Evolutionary conservation across 2,888 invertebrate species (phyloP), one percentile per base, ranked within the genome.

Genomic region (Ecdyonurus torrentis): DNA sequence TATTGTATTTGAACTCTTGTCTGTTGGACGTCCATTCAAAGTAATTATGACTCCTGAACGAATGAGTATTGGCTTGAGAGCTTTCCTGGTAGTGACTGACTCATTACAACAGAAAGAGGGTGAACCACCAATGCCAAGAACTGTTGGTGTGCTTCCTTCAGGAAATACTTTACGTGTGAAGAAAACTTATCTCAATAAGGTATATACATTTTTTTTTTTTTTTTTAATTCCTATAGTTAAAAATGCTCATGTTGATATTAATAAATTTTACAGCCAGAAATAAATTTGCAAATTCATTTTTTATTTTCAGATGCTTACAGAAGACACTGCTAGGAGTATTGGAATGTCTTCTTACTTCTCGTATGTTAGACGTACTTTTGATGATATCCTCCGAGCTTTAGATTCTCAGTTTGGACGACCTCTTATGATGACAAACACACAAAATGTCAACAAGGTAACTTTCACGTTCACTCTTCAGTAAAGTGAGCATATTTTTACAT

Each of bases 51-150:
- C 93, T 0, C 94, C 94, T 0, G 97, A 97, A 76, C 79, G 99
- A 66, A 99, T 99, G 98, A 97, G 94, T 69, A 98, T 99, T 63
- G 99, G 99, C 0, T 78, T 99, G 60, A 81, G 99, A 70, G 98
- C 99, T 1, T 96, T 99, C 73, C 80, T 99, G 15, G 98, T 99
- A 0, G 97, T 99, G 1, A 97, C 99, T 0, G 99, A 99, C 73
- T 93, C 96, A 69, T 77, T 99, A 63, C 98, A 99, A 72, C 99
- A 99, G 74, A 97, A 97, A 72, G 98, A 99, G 73, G 97, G 97
- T 0, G 97, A 98, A 71, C 99, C 99, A 0, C 98, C 97, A 0
- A 98, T 98, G 98, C 98, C 98, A 0, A 82, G 96, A 67, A 93
- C 95, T 0, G 90, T 95, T 64, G 95, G 95, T 0, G 92, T 92